phyloP scores from a whole-genome alignment of 2,888 invertebrate genomes.

The Lycophotia porphyrea region DNA sequence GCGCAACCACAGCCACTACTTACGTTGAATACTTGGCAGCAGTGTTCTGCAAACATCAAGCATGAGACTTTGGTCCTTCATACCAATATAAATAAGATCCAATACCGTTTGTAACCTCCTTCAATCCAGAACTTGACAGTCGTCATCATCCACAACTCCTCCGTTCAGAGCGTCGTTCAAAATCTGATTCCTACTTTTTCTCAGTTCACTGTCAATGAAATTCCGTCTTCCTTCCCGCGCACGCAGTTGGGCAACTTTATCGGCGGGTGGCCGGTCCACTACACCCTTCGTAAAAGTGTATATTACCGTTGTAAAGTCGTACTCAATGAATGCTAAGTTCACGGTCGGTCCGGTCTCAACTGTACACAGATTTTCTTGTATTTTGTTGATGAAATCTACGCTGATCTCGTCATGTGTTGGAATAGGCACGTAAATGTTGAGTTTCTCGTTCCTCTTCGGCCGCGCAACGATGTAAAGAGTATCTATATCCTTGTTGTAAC shows the following conservation, averaged over 20 bases:
- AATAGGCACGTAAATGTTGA: conserved; percentile 86
- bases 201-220: conserved; percentile 84
- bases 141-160: conserved; percentile 84
- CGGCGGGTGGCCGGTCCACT: conserved; percentile 75
- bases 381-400: conserved; percentile 79
- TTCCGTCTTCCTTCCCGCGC: conserved; percentile 79
- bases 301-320: conserved; percentile 85
- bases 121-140: conserved; percentile 79
- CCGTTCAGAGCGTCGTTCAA: conserved; percentile 84
- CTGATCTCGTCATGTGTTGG: conserved; percentile 79
- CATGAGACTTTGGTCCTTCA: conserved; percentile 25
- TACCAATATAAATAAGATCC: conserved; percentile 32
- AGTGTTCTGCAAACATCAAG: background rate
- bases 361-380: conserved; percentile 86
- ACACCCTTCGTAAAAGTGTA: conserved; percentile 86
- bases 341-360: conserved; percentile 84
- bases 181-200: conserved; percentile 78
- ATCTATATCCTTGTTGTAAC: conserved; percentile 85
- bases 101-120: conserved; percentile 11
- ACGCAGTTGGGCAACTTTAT: conserved; percentile 71
- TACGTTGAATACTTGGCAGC: background rate
- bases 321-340: conserved; percentile 85
- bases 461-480: conserved; percentile 85
- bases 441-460: conserved; percentile 80
- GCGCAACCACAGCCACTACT: background rate